A percentile compares a stretch with the other conserved stretches of the same genome.
phyloP scores from a whole-genome alignment of 2,113 vertebrate species.

The Isichthys henryi region DNA sequence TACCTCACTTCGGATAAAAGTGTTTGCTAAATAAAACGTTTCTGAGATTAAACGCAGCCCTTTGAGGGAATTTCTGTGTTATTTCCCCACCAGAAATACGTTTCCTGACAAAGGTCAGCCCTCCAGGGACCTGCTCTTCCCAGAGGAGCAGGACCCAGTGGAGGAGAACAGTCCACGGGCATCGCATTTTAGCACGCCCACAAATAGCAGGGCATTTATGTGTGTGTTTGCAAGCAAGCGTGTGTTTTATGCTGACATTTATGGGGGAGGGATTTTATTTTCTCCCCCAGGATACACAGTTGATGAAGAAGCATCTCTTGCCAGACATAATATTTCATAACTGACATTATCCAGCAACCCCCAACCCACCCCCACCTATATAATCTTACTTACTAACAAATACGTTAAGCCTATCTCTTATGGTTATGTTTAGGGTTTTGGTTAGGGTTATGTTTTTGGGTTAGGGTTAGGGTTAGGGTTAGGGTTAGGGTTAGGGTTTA shows the following conservation, averaged over 20 bases:
- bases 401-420: no score
- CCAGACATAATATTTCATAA: neutral
- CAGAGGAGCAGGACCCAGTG: neutral
- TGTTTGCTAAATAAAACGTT: neutral
- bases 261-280: neutral
- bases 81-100: neutral
- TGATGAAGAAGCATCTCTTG: conserved; percentile 3
- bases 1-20: neutral
- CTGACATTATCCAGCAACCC: neutral
- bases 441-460: no score
- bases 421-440: no score
- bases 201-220: neutral
- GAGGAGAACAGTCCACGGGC: neutral
- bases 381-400: no score
- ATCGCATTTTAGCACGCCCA: neutral
- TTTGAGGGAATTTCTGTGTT: neutral
- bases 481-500: no score
- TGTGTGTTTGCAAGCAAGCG: neutral
- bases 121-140: neutral
- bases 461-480: no score
- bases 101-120: neutral
- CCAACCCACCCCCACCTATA: neutral
- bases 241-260: neutral
- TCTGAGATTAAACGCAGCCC: neutral
- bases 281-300: conserved; percentile 1